Base-by-base conservation (phyloP, 2,888 invertebrate genomes). In the Dicyrtomina minuta region DNA sequence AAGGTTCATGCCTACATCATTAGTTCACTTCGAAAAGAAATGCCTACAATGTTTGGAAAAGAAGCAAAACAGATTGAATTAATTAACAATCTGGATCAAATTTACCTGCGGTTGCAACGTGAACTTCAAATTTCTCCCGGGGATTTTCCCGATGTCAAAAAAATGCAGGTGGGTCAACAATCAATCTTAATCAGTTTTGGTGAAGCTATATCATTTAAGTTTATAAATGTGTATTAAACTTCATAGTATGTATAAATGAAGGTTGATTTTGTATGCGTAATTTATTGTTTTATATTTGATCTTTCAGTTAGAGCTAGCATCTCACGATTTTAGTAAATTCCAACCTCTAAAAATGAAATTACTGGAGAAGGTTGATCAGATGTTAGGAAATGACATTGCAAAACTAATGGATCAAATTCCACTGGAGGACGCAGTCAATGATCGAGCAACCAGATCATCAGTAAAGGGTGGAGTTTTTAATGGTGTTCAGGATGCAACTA, bases 1-100 rank as follows among this genome's bases (percentile, higher is more conserved):
- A 80, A 88, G 88, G 97, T 98, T 1, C 98, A 99, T 83, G 98
- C 99, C 0, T 97, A 95, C 81, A 97, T 99, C 79, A 97, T 99
- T 72, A 90, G 94, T 76, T 92, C 95, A 79, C 85, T 99, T 76
- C 87, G 90, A 79, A 95, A 95, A 84, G 95, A 96, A 80, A 98
- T 99, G 96, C 99, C 99, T 0, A 88, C 92, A 6, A 86, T 99
- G 84, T 97, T 98, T 82, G 96, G 96, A 55, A 98, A 98, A 83
- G 97, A 97, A 74, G 88, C 89, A 68, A 98, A 96, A 83, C 98
- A 99, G 85, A 97, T 97, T 81, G 97, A 99, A 27, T 85, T 99
- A 62, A 98, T 99, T 72, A 94, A 93, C 83, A 93, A 94, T 81
- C 85, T 99, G 74, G 92, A 91, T 17, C 89, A 91, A 80, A 89